Base-by-base conservation (phyloP, 2,113 vertebrate genomes). In the Upupa epops region DNA sequence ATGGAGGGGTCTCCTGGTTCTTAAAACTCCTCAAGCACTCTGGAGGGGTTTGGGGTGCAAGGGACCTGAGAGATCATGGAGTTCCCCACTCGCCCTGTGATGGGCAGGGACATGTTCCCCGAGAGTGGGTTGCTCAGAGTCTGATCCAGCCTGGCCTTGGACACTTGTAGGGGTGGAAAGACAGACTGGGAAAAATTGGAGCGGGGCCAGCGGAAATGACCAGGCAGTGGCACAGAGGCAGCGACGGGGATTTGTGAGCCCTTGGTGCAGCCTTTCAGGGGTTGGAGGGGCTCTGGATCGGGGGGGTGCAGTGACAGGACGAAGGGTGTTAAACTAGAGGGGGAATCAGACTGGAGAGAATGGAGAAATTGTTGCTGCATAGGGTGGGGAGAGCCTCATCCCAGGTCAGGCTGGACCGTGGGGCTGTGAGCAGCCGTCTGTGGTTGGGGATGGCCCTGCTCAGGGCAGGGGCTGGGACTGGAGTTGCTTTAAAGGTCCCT, bases 1-100 rank as follows among this genome's bases (percentile, higher is more conserved):
- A 2, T 16, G 21, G 42, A 52, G 13, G 28, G 25, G 3, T 9
- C 51, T 13, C 2, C 48, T 37, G 17, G 2, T 8, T 7, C 2
- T 37, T 28, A 5, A 52, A 42, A 10, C 4, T 37, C 48, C 5
- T 56, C 9, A 54, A 34, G 3, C 5, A 8, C 7, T 4, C 31
- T 54, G 46, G 46, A 31, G 24, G 4, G 40, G 40, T 42, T 42
- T 42, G 40, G 40, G 40, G 40, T 42, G 40, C 11, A 42, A 42
- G 40, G 40, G 40, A 42, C 40, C 40, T 42, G 11, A 42, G 15
- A 42, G 40, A 42, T 15, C 40, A 42, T 42, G 11, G 11, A 42
- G 40, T 42, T 42, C 40, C 40, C 11, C 11, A 42, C 40, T 42
- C 40, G 11, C 40, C 40, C 40, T 42, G 40, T 15, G 15, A 42